Evolutionary conservation across 2,797 vertebrate genomes (phyloP).

Genomic region (Capromys pilorides): DNA sequence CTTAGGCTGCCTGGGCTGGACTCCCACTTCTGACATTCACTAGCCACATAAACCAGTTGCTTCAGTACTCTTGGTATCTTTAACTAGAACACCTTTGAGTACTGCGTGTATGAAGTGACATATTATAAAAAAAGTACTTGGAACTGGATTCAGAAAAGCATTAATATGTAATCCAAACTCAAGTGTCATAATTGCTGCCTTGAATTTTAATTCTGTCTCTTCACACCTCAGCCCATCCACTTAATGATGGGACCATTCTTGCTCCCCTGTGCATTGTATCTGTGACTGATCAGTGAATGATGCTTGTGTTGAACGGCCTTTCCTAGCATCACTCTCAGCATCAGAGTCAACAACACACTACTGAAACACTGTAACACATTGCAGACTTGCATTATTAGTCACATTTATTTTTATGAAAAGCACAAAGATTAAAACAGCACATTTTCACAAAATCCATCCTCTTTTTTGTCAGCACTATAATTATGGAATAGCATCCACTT

Average conservation of each 20-base stretch:
- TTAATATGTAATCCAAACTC: not conserved
- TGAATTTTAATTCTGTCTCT: not conserved
- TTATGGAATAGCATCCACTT: not conserved
- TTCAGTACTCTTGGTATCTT: not conserved
- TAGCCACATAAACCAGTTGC: not conserved
- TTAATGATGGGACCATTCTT: not conserved
- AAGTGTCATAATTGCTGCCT: not conserved
- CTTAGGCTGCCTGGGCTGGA: not conserved
- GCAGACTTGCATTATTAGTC: not conserved
- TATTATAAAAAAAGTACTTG: not conserved
- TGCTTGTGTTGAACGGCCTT: not conserved
- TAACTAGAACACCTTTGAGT: not conserved
- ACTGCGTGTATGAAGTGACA: not conserved
- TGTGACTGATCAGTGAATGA: not conserved
- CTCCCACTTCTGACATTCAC: not conserved
- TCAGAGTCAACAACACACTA: not conserved
- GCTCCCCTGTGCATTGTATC: not conserved
- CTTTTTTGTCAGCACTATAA: not conserved
- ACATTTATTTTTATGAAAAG: conserved; percentile 25
- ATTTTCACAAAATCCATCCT: not conserved
- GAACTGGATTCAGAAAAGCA: not conserved
- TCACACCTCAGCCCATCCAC: not conserved
- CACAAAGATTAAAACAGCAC: not conserved
- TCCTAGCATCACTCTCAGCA: not conserved
- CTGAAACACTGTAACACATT: not conserved